A percentile compares a stretch with the other conserved stretches of the same genome.
phyloP scores from a whole-genome alignment of 2,888 invertebrate species.

The Rhagium mordax region DNA sequence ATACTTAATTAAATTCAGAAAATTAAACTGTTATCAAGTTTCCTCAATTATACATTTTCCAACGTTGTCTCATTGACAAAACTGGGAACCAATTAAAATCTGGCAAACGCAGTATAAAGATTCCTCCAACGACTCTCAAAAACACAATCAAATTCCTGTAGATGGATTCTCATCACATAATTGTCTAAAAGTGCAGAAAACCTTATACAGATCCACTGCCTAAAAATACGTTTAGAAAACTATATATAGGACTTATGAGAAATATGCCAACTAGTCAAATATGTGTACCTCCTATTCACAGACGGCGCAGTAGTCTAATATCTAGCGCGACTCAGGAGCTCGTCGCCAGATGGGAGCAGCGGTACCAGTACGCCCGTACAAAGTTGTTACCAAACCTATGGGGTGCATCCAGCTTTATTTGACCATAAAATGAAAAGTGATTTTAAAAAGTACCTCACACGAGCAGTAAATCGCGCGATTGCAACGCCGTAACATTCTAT shows the following conservation, averaged over 20 bases:
- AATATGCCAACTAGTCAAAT: no score
- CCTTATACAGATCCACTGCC: no score
- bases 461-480: slow-evolving; percentile 50
- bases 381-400: not conserved
- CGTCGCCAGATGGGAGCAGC: not conserved
- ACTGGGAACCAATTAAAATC: not conserved
- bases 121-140: no score
- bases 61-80: not conserved
- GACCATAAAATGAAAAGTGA: slow-evolving; percentile 58
- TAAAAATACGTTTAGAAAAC: not conserved
- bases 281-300: not conserved
- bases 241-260: no score
- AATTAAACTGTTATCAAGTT: no score
- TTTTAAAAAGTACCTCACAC: slow-evolving; percentile 53
- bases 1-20: no score
- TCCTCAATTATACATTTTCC: no score
- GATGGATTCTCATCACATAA: no score
- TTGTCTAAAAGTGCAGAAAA: no score
- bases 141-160: no score
- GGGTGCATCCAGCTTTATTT: slow-evolving; percentile 48
- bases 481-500: slow-evolving; percentile 49
- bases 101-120: no score
- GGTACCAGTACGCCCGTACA: not conserved
- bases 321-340: not conserved
- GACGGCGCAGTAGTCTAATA: not conserved